A percentile compares a stretch with the other conserved stretches of the same genome.
phyloP scores from a whole-genome alignment of 2,113 vertebrate species.

The Campylomormyrus tamandua region DNA sequence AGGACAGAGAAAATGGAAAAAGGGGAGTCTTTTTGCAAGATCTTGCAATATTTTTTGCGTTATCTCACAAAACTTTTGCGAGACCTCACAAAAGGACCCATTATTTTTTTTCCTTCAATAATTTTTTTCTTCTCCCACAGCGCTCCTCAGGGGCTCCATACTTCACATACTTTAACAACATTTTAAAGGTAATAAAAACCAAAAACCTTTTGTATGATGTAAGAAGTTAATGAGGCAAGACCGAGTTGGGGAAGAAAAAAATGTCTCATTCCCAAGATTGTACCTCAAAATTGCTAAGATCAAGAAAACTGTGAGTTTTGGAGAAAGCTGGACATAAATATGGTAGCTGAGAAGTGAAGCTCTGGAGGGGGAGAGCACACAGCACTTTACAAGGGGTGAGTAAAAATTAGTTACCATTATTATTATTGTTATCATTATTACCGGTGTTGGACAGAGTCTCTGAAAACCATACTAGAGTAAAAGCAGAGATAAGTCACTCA shows the following conservation, averaged over 20 bases:
- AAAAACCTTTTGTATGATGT: not conserved
- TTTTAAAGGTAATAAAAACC: not conserved
- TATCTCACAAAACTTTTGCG: not conserved
- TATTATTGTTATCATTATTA: no score
- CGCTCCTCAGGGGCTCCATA: not conserved
- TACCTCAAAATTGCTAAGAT: not conserved
- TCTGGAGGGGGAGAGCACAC: not conserved
- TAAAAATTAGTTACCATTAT: no score
- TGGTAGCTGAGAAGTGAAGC: not conserved
- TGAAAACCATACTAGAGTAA: no score
- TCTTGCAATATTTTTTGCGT: not conserved
- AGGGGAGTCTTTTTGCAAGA: not conserved
- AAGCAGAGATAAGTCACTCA: no score
- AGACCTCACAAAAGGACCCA: not conserved
- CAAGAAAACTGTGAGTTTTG: not conserved
- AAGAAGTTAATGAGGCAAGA: not conserved
- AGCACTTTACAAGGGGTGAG: not conserved
- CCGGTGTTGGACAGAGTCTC: no score
- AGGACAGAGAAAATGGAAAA: not conserved
- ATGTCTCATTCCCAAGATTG: not conserved
- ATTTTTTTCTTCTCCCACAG: not conserved
- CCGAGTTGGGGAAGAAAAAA: not conserved
- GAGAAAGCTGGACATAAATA: not conserved
- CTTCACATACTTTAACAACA: not conserved
- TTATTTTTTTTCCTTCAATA: not conserved